Evolutionary conservation across 2,888 invertebrate species (phyloP).

Genomic region (Strigamia maritima): DNA sequence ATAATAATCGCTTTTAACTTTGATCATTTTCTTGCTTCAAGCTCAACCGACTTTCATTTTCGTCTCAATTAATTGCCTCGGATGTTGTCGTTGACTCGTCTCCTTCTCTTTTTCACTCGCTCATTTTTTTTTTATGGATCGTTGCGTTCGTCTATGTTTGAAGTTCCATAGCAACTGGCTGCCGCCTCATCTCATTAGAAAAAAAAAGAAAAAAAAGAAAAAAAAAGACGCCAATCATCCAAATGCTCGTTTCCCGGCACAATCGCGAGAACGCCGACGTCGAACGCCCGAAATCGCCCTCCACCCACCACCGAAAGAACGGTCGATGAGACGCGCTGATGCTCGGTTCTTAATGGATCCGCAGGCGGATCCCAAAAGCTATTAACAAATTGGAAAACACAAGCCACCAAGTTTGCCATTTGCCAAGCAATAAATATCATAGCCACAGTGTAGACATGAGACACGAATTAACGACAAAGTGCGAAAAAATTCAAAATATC

Average conservation of each 20-base stretch:
- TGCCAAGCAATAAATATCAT: constrained; percentile 15
- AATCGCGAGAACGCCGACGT: constrained; percentile 15
- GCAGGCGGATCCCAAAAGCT: constrained; percentile 1
- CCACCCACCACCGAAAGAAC: neutral
- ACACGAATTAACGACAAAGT: neutral
- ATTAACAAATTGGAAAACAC: constrained; percentile 15
- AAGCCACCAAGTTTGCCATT: constrained; percentile 15
- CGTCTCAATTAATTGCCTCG: constrained; percentile 10
- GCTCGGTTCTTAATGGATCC: constrained; percentile 15
- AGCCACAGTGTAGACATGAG: neutral
- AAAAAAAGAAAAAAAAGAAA: neutral
- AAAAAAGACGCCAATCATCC: constrained; percentile 5
- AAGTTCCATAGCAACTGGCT: neutral
- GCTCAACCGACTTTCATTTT: constrained; percentile 10
- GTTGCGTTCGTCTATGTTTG: neutral
- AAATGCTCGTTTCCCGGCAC: constrained; percentile 15
- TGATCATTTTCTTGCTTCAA: neutral
- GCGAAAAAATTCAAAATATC: neutral
- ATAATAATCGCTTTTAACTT: neutral
- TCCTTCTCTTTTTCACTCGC: neutral
- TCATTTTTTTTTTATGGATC: constrained; percentile 1
- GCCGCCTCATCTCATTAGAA: constrained; percentile 1
- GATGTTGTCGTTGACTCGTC: constrained; percentile 10
- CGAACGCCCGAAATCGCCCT: neutral
- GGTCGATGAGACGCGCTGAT: constrained; percentile 15